These are phyloP conservation scores for Brevipalpus yothersi DNA, from an alignment of 1,140 invertebrate species.

Conservation along the genomic window DNA sequence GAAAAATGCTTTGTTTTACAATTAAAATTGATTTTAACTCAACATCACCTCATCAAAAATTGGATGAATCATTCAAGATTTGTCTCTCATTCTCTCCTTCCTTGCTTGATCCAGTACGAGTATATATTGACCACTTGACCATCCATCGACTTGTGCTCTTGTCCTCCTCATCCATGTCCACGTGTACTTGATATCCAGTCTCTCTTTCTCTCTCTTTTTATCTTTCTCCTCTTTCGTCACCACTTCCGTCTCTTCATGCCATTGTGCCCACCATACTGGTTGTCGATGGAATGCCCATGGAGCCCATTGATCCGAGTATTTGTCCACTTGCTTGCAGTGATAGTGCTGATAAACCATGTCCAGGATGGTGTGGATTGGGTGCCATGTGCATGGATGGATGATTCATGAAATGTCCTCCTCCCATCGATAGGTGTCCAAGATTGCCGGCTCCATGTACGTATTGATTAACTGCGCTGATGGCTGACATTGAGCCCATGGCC, in stretches of 20 bases:
- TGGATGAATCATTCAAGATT: too few relatives aligned
- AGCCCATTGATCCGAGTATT: constrained; percentile 2
- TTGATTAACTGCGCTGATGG: constrained; percentile 9
- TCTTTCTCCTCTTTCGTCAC: too few relatives aligned
- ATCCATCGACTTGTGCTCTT: too few relatives aligned
- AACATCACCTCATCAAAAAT: too few relatives aligned
- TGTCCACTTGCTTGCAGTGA: background rate
- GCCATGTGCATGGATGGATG: background rate
- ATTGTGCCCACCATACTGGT: constrained; percentile 9
- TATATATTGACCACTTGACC: too few relatives aligned
- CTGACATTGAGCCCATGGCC: constrained; percentile 10
- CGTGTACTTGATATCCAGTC: too few relatives aligned
- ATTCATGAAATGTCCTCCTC: background rate
- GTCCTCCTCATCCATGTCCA: too few relatives aligned
- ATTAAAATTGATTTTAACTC: too few relatives aligned
- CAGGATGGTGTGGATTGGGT: constrained; percentile 1
- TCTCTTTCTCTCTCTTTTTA: too few relatives aligned
- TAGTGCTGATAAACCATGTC: background rate
- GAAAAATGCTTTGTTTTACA: too few relatives aligned
- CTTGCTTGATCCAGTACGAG: too few relatives aligned
- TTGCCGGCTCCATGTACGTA: constrained; percentile 5
- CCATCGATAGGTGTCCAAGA: background rate
- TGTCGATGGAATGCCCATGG: background rate
- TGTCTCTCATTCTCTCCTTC: too few relatives aligned
- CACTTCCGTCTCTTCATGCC: background rate